Base-by-base conservation (phyloP, 2,797 vertebrate genomes). In the Corythornis leucogaster region DNA sequence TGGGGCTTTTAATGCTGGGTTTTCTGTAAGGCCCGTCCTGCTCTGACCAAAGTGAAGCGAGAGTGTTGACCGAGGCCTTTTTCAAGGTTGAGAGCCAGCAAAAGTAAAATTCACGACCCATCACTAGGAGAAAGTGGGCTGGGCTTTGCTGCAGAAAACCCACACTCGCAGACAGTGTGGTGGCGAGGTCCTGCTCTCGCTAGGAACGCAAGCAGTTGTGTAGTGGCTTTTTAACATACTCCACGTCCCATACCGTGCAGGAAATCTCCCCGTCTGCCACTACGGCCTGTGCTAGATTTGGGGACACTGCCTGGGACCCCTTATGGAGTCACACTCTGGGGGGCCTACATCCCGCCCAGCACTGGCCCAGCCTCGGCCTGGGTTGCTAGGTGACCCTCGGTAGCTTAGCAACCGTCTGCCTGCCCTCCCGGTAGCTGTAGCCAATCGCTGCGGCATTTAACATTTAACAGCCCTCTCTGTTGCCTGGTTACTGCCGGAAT, bases 161-260 rank as follows among this genome's bases (percentile, higher is more conserved):
- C 24, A 18, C 0, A 0, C 0, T 1, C 3, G 3, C 1, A 2
- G 17, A 40, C 67, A 30, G 28, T 26, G 26, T 20, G 30, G 17
- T 68, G 1, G 0, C 0, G 4, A 40, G 18, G 28, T 33, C 13
- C 20, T 3, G 3, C 40, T 71, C 24, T 48, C 11, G 3, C 28
- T 25, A 68, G 18, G 30, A 87, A 85, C 18, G 20, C 26, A 50
- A 42, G 11, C 25, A 68, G 22, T 11, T 3, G 4, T 5, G 2
- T 15, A 4, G 11, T 31, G 24, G 30, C 18, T 70, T 85, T 80
- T 35, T 26, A 75, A 51, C 13, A 53, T 4, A 9, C 15, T 40
- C 46, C 0, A 24, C 3, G 5, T 71, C 15, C 16, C 1, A 3
- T 8, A 24, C 19, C 8, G 4, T 3, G 18, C 11, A 33, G 28